A percentile compares a stretch with the other conserved stretches of the same genome.
phyloP scores from a whole-genome alignment of 2,888 invertebrate genomes.

The Mesorhabditis spiculigera region DNA sequence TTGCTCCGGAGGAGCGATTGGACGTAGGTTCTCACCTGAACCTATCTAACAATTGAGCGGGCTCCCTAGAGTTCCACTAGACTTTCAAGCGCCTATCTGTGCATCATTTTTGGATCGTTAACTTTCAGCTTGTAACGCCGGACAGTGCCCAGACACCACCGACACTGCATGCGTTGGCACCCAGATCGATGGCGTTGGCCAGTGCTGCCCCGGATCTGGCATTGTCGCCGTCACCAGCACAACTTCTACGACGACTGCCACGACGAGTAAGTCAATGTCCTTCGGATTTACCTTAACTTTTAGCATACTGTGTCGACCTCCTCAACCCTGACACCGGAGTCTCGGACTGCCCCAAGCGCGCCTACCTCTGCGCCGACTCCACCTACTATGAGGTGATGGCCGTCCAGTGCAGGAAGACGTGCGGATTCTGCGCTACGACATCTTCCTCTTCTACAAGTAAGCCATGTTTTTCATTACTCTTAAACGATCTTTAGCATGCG shows the following conservation, averaged over 20 bases:
- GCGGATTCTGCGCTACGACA: slow-evolving; percentile 5
- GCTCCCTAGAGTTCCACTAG: too few relatives aligned
- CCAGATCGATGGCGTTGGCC: too few relatives aligned
- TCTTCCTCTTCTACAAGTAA: slow-evolving; percentile 3
- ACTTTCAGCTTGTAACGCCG: too few relatives aligned
- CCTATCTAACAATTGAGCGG: too few relatives aligned
- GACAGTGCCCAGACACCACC: too few relatives aligned
- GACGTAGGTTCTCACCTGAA: too few relatives aligned
- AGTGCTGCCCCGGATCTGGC: not conserved
- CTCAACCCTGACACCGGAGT: slow-evolving; percentile 18
- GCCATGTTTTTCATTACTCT: too few relatives aligned
- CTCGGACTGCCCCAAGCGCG: slow-evolving; percentile 15
- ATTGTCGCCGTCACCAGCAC: slow-evolving; percentile 9
- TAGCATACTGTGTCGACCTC: slow-evolving; percentile 18
- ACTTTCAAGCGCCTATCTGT: too few relatives aligned
- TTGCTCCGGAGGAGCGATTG: too few relatives aligned
- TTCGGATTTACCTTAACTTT: slow-evolving; percentile 1
- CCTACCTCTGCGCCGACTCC: slow-evolving; percentile 14
- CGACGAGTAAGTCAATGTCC: slow-evolving; percentile 8
- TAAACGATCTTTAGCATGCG: too few relatives aligned
- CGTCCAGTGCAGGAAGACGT: slow-evolving; percentile 13
- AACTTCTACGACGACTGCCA: slow-evolving; percentile 8
- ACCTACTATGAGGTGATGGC: slow-evolving; percentile 22
- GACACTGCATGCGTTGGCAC: too few relatives aligned
- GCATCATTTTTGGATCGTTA: too few relatives aligned